These are phyloP conservation scores for Drosophila rhopaloa DNA, from an alignment of 1,140 invertebrate species.

Conservation along the genomic window DNA sequence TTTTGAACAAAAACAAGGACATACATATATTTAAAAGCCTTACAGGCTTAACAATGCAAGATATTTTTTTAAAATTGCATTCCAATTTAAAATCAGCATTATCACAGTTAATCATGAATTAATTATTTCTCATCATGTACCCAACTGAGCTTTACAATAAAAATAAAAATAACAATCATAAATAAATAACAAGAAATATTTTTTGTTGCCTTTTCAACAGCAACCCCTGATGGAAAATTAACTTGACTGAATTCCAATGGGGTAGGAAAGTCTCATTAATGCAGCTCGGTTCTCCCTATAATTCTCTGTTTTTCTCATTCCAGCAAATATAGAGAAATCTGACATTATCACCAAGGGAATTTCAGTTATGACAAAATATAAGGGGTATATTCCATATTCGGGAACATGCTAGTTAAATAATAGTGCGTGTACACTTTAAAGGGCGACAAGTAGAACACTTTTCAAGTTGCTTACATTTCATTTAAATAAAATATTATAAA, in stretches of 20 bases:
- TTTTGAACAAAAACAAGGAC: no score
- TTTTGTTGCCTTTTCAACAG: conserved; percentile 6
- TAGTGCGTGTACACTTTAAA: no score
- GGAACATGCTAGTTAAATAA: background rate
- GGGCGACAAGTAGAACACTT: no score
- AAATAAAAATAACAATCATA: conserved; percentile 44
- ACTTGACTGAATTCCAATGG: conserved; percentile 23
- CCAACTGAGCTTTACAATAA: background rate
- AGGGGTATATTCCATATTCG: background rate
- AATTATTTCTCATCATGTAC: background rate
- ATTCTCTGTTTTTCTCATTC: conserved; percentile 1
- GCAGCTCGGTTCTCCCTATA: conserved; percentile 22
- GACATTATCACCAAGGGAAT: conserved; percentile 27
- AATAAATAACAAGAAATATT: conserved; percentile 44
- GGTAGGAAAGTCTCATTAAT: conserved; percentile 67
- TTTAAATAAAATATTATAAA: no score
- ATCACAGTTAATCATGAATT: no score
- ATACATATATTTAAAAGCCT: no score
- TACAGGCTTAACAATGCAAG: no score
- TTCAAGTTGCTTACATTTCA: no score
- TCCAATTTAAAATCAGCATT: no score
- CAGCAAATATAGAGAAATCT: conserved; percentile 5
- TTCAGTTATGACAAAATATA: background rate
- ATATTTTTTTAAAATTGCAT: no score
- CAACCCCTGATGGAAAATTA: conserved; percentile 21